Evolutionary conservation across 2,113 vertebrate species (phyloP).

Genomic region (Tretioscincus oriximinensis): DNA sequence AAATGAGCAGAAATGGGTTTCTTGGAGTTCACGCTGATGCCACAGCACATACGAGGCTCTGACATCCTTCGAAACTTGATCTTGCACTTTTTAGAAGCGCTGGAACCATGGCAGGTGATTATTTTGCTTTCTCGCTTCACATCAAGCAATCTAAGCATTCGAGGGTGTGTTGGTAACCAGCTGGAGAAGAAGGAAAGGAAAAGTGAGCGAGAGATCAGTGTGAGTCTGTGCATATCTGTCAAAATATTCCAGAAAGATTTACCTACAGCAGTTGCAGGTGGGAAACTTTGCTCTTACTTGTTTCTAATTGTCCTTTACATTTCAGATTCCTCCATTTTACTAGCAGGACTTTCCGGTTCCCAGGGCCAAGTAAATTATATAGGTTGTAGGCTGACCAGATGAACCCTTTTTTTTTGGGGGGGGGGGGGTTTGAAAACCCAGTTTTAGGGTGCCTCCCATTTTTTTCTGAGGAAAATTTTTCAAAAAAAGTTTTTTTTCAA

Average conservation of each 20-base stretch:
- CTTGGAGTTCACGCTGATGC: constrained; percentile 61
- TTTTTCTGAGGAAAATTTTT: no score
- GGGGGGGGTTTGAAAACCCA: no score
- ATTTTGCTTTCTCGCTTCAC: constrained; percentile 70
- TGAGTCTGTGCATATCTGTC: background rate
- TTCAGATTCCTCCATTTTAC: background rate
- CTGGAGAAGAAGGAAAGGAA: constrained; percentile 42
- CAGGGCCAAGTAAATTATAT: no score
- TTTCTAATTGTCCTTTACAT: background rate
- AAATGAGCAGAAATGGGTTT: constrained; percentile 60
- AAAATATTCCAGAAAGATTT: background rate
- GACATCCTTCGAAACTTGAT: constrained; percentile 65
- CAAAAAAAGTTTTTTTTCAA: no score
- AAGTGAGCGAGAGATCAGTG: background rate
- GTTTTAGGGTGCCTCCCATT: no score
- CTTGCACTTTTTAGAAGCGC: constrained; percentile 64
- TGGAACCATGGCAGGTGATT: constrained; percentile 73
- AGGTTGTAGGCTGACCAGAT: no score
- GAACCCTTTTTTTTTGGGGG: no score
- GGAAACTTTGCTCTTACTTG: background rate
- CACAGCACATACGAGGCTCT: constrained; percentile 41
- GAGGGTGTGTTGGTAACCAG: constrained; percentile 61
- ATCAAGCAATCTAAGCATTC: constrained; percentile 56
- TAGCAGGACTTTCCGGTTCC: background rate
- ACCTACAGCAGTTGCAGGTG: background rate